Evolutionary conservation across 2,797 vertebrate genomes (phyloP).

Genomic region (Dicrostonyx torquatus): DNA sequence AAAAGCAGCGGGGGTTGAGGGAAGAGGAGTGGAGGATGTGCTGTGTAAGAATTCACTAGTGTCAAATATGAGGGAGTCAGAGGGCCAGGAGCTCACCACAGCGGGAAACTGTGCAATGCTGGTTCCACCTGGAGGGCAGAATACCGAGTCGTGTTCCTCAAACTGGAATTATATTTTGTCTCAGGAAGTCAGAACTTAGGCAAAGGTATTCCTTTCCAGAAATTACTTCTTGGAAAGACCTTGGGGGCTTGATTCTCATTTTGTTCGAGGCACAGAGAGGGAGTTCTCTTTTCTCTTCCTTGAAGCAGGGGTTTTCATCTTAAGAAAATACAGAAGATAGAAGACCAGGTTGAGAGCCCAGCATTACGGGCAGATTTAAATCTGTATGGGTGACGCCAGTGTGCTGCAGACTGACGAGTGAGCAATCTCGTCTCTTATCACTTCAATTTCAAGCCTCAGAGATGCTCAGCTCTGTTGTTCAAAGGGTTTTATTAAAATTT

Average conservation of each 20-base stretch:
- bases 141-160: neutral
- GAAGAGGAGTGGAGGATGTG: neutral
- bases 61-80: rapidly evolving
- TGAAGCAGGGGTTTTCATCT: constrained; percentile 66
- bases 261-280: constrained; percentile 56
- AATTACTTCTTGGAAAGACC: constrained; percentile 73
- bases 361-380: constrained; percentile 47
- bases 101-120: neutral
- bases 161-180: neutral
- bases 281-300: constrained; percentile 60
- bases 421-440: constrained; percentile 63
- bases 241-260: constrained; percentile 54
- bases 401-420: constrained; percentile 39
- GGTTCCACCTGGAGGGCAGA: neutral
- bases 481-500: constrained; percentile 70
- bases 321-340: constrained; percentile 35
- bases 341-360: neutral
- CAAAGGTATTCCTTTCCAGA: constrained; percentile 49
- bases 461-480: constrained; percentile 30
- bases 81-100: neutral
- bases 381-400: constrained; percentile 65
- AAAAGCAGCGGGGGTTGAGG: neutral
- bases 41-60: rapidly evolving
- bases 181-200: constrained; percentile 34
- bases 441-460: constrained; percentile 80